Evolutionary conservation across 2,888 invertebrate species (phyloP).

Genomic region (Hypsopygia costalis): DNA sequence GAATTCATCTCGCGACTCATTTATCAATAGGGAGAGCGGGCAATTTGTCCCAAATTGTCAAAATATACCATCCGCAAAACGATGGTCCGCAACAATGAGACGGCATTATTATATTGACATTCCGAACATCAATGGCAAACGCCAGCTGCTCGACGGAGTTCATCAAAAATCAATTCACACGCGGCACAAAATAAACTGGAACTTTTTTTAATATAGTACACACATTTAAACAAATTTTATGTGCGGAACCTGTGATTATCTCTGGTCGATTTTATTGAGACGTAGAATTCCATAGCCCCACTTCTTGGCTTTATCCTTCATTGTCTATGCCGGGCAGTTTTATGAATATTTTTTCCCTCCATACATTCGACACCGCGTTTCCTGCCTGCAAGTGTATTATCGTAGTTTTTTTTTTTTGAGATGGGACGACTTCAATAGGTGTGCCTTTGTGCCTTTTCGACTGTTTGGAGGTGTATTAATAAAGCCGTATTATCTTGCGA

Average conservation of each 20-base stretch:
- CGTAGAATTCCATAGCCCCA: slow-evolving; percentile 39
- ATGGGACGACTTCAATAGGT: slow-evolving; percentile 51
- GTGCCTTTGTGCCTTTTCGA: slow-evolving; percentile 77
- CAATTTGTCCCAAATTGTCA: slow-evolving; percentile 1
- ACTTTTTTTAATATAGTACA: slow-evolving; percentile 2
- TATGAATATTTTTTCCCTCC: slow-evolving; percentile 36
- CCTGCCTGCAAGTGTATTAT: slow-evolving; percentile 70
- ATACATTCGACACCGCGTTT: slow-evolving; percentile 72
- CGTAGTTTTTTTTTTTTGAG: slow-evolving; percentile 41
- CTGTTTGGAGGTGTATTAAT: slow-evolving; percentile 63
- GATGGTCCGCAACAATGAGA: neutral
- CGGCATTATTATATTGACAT: slow-evolving; percentile 7
- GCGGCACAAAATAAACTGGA: slow-evolving; percentile 4
- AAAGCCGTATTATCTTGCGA: slow-evolving; percentile 56
- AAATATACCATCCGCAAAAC: neutral
- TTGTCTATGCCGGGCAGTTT: slow-evolving; percentile 49
- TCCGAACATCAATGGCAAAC: slow-evolving; percentile 1
- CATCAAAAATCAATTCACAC: slow-evolving; percentile 26
- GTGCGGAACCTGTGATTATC: slow-evolving; percentile 24
- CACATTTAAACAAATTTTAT: slow-evolving; percentile 2
- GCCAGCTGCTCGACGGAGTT: slow-evolving; percentile 14
- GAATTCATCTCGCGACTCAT: too few relatives aligned
- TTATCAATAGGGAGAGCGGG: too few relatives aligned
- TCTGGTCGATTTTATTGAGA: slow-evolving; percentile 20
- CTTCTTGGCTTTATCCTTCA: slow-evolving; percentile 40